Base-by-base conservation (phyloP, 1,140 invertebrate species). In the Bombus soroeensis region DNA sequence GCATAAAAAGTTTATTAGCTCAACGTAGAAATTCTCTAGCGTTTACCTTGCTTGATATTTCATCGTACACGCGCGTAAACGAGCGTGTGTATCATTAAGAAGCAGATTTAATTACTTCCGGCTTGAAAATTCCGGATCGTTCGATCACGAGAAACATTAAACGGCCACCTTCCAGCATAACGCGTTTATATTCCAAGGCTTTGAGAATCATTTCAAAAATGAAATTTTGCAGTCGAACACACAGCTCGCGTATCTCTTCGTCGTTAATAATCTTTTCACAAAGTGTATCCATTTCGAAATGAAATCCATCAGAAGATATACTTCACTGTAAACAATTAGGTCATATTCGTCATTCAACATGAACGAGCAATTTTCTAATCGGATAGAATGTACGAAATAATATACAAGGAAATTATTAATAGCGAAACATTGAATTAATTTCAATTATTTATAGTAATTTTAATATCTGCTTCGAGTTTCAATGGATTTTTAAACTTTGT, bases 51-150 rank as follows among this genome's bases (percentile, higher is more conserved):
- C 15, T n/a, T 62, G 34, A 68, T 87, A 59, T 53, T 59, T 47
- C 15, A 25, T 25, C 32, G n/a, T 47, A 64, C 28, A 39, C 39
- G 57, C 64, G 43, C 70, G 32, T 57, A 15, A 41, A 41, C 3
- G 4, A 70, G 37, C 82, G 64, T 74, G 82, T n/a, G 82, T 34
- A 68, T 78, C 83, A 81, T 85, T 88, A 88, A 73, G 34, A 71
- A 71, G n/a, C 47, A 18, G 66, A 43, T 73, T 86, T 85, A 89
- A 89, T 88, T 85, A 85, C 62, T 89, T 89, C 87, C 87, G 88
- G 68, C 68, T 66, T 68, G 37, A 59, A 43, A 77, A 53, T 53
- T 53, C 47, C 47, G 5, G 47, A 73, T 76, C 77, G 87, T 77
- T 85, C 82, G 77, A 88, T 89, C 73, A 78, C 28, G 82, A 68